A percentile compares a stretch with the other conserved stretches of the same genome.
phyloP scores from a whole-genome alignment of 2,113 vertebrate species.

The Panthera leo region DNA sequence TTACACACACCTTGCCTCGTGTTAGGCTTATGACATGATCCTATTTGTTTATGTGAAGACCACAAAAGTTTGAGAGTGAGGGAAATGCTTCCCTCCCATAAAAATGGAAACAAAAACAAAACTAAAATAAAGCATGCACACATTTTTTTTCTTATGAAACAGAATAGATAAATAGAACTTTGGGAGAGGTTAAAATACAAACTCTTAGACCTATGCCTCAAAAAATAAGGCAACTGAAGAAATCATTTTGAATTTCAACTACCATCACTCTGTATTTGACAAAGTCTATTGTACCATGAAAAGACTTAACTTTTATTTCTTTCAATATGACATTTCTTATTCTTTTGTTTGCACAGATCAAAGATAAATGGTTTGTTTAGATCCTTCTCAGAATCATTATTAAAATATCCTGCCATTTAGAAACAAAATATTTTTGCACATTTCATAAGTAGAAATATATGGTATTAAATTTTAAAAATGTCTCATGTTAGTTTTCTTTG shows the following conservation, averaged over 20 bases:
- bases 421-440: not conserved
- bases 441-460: not conserved
- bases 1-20: not conserved
- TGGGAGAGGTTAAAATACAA: not conserved
- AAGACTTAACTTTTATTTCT: not conserved
- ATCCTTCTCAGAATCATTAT: not conserved
- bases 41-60: not conserved
- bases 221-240: not conserved
- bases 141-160: not conserved
- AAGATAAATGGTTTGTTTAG: not conserved
- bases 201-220: not conserved
- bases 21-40: too few species aligned
- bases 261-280: not conserved
- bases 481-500: not conserved
- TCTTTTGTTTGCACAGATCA: not conserved
- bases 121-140: not conserved
- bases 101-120: not conserved
- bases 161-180: not conserved
- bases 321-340: too few species aligned
- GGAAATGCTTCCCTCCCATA: not conserved
- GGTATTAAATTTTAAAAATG: not conserved
- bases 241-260: not conserved
- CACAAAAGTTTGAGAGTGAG: not conserved
- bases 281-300: not conserved
- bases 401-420: not conserved